Percentiles rank a stretch among this genome's conserved stretches.
phyloP scores from a whole-genome alignment of 1,140 invertebrate species.

The Probaryconus sp. region DNA sequence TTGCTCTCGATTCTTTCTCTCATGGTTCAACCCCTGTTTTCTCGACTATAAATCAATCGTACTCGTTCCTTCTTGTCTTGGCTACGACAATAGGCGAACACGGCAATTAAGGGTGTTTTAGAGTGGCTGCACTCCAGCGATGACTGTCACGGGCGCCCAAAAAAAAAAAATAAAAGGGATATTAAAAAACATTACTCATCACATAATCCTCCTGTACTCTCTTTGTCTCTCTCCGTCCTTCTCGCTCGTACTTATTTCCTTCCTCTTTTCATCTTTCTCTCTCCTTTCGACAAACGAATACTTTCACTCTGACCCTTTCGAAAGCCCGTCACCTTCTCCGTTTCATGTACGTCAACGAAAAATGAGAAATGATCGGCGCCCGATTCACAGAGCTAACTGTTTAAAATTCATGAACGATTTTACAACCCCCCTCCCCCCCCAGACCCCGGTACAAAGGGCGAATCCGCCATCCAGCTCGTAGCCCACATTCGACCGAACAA shows the following conservation, averaged over 20 bases:
- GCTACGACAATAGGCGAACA: slow-evolving; percentile 67
- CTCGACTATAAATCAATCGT: slow-evolving; percentile 66
- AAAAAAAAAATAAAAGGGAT: too few species aligned
- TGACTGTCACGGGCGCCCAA: slow-evolving; percentile 61
- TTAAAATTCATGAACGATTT: slow-evolving; percentile 79
- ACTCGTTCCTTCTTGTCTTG: slow-evolving; percentile 30
- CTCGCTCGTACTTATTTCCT: neutral
- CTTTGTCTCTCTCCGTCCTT: slow-evolving; percentile 11
- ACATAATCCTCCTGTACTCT: slow-evolving; percentile 72
- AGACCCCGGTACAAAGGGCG: slow-evolving; percentile 63
- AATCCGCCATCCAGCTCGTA: slow-evolving; percentile 61
- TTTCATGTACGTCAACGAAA: slow-evolving; percentile 70
- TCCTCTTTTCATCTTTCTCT: too few species aligned
- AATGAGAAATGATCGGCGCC: slow-evolving; percentile 78
- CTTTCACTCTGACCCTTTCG: too few species aligned
- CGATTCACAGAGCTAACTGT: slow-evolving; percentile 72
- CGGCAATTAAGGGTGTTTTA: slow-evolving; percentile 79
- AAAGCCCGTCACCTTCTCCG: slow-evolving; percentile 29
- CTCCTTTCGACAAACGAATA: too few species aligned
- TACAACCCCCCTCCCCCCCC: slow-evolving; percentile 64
- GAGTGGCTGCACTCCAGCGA: slow-evolving; percentile 76
- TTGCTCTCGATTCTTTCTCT: slow-evolving; percentile 47
- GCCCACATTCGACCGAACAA: slow-evolving; percentile 67
- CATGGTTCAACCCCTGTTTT: slow-evolving; percentile 23
- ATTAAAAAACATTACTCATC: slow-evolving; percentile 80